Percentiles rank a stretch among this genome's conserved stretches.
Evolutionary conservation across 2,113 vertebrate species (phyloP).

Genomic region (Tachysurus vachellii): DNA sequence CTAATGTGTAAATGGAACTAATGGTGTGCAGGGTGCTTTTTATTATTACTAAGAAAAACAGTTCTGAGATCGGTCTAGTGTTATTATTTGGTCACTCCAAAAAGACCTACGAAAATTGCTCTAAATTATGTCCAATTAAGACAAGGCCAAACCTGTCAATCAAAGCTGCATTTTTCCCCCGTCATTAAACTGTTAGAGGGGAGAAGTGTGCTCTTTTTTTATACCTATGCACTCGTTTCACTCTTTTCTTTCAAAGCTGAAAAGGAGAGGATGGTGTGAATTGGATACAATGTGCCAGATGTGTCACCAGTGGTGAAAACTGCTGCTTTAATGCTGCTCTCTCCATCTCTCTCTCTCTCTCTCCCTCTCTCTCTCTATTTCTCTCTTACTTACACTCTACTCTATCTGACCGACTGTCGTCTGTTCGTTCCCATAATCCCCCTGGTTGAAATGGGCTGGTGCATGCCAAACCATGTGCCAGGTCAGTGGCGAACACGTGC

Average conservation of each 20-base stretch:
- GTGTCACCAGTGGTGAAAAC: conserved; percentile 77
- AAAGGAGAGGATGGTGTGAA: conserved; percentile 41
- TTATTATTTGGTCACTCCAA: conserved; percentile 79
- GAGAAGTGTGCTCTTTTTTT: conserved; percentile 67
- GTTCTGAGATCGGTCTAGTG: conserved; percentile 76
- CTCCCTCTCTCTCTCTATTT: conserved; percentile 58
- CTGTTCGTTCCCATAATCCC: conserved; percentile 72
- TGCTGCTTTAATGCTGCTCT: conserved; percentile 39
- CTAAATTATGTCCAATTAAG: conserved; percentile 98
- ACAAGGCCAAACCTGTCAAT: conserved; percentile 96
- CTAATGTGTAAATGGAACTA: conserved; percentile 82
- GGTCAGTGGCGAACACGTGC: conserved; percentile 93
- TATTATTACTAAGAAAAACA: conserved; percentile 82
- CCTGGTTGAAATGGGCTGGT: conserved; percentile 75
- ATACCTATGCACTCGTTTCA: conserved; percentile 55
- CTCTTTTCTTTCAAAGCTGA: conserved; percentile 40
- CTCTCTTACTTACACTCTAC: conserved; percentile 71
- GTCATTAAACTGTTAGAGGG: conserved; percentile 77
- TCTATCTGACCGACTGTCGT: conserved; percentile 81
- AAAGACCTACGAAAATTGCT: conserved; percentile 86
- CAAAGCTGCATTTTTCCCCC: conserved; percentile 76
- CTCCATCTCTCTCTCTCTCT: conserved; percentile 59
- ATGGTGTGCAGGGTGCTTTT: conserved; percentile 77
- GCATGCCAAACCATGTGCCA: conserved; percentile 86
- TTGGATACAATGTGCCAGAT: conserved; percentile 72